Percentiles rank a stretch among this genome's conserved stretches.
Evolutionary conservation across 2,888 invertebrate species (phyloP).

Genomic region (Amphiduros pacificus): DNA sequence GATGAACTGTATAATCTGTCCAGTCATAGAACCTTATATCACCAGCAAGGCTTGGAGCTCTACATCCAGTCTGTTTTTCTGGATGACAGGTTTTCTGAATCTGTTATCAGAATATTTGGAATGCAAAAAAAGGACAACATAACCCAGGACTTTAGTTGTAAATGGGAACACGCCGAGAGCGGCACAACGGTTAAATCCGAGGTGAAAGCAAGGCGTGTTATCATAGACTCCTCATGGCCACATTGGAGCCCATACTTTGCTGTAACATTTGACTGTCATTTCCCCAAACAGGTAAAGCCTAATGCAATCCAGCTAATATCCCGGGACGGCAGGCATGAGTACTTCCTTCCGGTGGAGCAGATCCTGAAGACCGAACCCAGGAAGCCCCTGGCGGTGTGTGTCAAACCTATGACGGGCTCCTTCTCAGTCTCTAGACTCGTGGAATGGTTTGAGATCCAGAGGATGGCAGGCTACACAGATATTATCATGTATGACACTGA

Average conservation of each 20-base stretch:
- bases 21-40: background rate
- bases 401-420: slow-evolving; percentile 17
- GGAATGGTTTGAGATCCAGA: slow-evolving; percentile 25
- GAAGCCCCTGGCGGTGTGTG: slow-evolving; percentile 15
- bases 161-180: too few relatives aligned
- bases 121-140: background rate
- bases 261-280: slow-evolving; percentile 9
- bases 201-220: background rate
- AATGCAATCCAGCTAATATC: background rate
- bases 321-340: background rate
- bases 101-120: background rate
- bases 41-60: background rate
- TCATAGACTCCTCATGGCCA: slow-evolving; percentile 23
- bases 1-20: too few relatives aligned
- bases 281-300: background rate
- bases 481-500: slow-evolving; percentile 23
- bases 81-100: background rate
- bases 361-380: background rate
- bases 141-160: background rate
- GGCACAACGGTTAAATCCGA: background rate
- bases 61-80: background rate
- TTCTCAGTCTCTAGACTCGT: slow-evolving; percentile 12
- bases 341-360: slow-evolving; percentile 9
- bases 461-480: slow-evolving; percentile 9
- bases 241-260: slow-evolving; percentile 23